Evolutionary conservation across 2,888 invertebrate genomes (phyloP), one percentile per base, ranked within the genome.

Genomic region (Stenoptilia bipunctidactyla): DNA sequence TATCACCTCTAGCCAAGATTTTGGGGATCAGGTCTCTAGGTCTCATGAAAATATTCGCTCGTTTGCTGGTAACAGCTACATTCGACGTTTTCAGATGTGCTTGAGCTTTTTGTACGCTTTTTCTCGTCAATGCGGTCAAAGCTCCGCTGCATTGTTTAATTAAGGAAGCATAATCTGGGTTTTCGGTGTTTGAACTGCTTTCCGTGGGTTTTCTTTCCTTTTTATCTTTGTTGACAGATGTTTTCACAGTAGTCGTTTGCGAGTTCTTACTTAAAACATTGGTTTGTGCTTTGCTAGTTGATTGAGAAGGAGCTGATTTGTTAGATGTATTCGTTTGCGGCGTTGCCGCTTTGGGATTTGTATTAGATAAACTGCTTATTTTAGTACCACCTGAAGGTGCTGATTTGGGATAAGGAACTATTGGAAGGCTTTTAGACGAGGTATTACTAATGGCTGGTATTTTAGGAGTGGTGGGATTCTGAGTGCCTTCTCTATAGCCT

Each of bases 401-500:
- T 30, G 33, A 2, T 33, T 15, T 2, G 15, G 13, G 1, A 13
- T 3, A 8, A 34, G n/a, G n/a, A n/a, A n/a, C n/a, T 34, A 8
- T 15, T 15, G 13, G 33, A 3, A 15, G 6, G 14, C 6, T 30
- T 14, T 73, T 76, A 27, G 39, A 53, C 55, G 58, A 66, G 43
- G 44, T 49, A 14, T 60, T 34, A 56, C 72, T 77, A n/a, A n/a
- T n/a, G n/a, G n/a, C n/a, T 25, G 62, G 40, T 34, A 25, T 9
- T 25, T 25, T 25, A n/a, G n/a, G n/a, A n/a, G n/a, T n/a, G n/a
- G n/a, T n/a, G n/a, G n/a, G n/a, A 45, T 59, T 27, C 55, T 45
- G 14, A 53, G 50, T 10, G 61, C 45, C 47, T 70, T 66, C 83
- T 44, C 77, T 62, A 51, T 83, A 80, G 4, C 83, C 82, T 45